Evolutionary conservation across 2,888 invertebrate genomes (phyloP).

Genomic region (Alloscopus bannaensis): DNA sequence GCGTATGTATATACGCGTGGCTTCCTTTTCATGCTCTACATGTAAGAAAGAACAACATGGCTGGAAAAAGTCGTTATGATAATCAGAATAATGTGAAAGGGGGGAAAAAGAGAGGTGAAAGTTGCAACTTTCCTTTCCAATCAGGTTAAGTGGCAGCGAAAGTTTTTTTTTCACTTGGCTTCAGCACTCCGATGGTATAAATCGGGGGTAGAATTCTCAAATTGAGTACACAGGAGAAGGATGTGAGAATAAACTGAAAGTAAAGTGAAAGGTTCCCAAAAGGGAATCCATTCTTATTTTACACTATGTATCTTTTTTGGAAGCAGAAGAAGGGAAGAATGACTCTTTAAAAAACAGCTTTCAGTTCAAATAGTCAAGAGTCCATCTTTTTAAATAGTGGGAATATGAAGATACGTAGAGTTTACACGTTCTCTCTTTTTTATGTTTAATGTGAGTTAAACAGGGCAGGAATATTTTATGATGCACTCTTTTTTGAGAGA

Average conservation of each 20-base stretch:
- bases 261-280: conserved; percentile 42
- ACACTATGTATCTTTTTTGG: not conserved
- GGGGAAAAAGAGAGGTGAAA: conserved; percentile 60
- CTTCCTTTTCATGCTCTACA: no score
- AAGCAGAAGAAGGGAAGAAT: not conserved
- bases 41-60: not conserved
- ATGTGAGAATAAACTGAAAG: not conserved
- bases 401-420: no score
- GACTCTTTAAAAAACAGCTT: not conserved
- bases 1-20: no score
- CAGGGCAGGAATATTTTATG: no score
- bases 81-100: conserved; percentile 68
- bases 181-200: no score
- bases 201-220: no score
- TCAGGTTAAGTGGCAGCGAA: conserved; percentile 72
- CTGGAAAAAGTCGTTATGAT: conserved; percentile 69
- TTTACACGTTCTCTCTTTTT: not conserved
- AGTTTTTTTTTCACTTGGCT: no score
- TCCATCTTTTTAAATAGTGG: no score
- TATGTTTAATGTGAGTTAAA: conserved; percentile 3
- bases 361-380: no score
- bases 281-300: conserved; percentile 25
- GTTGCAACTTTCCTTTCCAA: conserved; percentile 72
- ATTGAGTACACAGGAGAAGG: no score
- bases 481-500: no score